Evolutionary conservation across 2,113 vertebrate genomes (phyloP).

Genomic region (Rhipidura dahli): DNA sequence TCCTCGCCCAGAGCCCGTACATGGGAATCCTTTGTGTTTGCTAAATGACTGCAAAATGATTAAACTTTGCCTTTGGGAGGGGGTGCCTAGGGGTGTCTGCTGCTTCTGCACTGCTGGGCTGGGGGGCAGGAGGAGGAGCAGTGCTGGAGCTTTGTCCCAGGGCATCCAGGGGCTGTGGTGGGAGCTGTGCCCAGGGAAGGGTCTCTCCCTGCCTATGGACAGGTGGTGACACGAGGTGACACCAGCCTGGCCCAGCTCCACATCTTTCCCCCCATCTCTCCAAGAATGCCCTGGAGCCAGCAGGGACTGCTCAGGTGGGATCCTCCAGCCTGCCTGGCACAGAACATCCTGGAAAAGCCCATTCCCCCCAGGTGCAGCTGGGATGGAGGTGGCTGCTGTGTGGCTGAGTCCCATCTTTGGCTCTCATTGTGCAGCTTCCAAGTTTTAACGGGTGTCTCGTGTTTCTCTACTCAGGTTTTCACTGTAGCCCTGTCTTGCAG

Average conservation of each 20-base stretch:
- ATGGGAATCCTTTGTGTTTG: neutral
- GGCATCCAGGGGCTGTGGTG: rapidly evolving
- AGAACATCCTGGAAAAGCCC: neutral
- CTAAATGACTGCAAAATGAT: neutral
- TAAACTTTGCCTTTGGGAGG: neutral
- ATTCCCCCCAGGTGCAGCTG: rapidly evolving
- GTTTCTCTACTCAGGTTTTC: neutral
- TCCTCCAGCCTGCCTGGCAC: neutral
- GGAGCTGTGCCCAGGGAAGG: neutral
- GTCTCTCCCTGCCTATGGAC: rapidly evolving
- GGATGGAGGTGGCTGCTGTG: neutral
- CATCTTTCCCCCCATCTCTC: rapidly evolving
- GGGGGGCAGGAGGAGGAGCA: neutral
- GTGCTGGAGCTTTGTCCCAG: neutral
- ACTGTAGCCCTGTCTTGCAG: neutral
- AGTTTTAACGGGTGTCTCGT: neutral
- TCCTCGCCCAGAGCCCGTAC: neutral
- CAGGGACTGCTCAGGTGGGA: neutral
- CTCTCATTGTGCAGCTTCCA: rapidly evolving
- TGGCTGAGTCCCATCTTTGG: neutral
- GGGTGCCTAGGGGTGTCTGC: neutral
- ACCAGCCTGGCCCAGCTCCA: rapidly evolving
- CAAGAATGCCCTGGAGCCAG: rapidly evolving
- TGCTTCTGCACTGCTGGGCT: neutral
- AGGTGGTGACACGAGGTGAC: neutral